Percentiles rank a stretch among this genome's conserved stretches.
Conservation (phyloP, 1,140 invertebrate genomes). For the Leptoteleia sp. region DNA sequence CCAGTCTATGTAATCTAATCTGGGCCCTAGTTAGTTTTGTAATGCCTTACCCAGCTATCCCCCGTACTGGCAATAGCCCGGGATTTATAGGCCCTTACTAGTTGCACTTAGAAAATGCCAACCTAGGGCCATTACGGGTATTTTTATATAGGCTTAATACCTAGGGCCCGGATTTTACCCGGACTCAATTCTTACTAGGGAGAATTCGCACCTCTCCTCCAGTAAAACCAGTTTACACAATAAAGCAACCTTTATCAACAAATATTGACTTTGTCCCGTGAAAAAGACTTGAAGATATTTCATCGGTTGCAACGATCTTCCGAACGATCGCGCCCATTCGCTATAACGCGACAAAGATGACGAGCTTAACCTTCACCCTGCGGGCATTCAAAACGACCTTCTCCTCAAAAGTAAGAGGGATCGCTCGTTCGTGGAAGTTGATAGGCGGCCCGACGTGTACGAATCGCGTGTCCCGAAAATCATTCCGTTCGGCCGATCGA, state of each 20-base stretch:
- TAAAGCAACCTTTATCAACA: constrained; percentile 3
- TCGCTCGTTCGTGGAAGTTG: background rate
- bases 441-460: constrained; percentile 16
- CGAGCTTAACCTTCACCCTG: constrained; percentile 49
- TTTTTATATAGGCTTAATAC: too few species aligned
- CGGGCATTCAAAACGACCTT: constrained; percentile 18
- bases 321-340: constrained; percentile 15
- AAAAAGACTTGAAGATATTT: constrained; percentile 17
- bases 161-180: too few species aligned
- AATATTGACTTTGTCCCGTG: constrained; percentile 28
- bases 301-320: constrained; percentile 25
- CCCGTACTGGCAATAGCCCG: too few species aligned
- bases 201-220: too few species aligned
- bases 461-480: constrained; percentile 51
- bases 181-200: too few species aligned
- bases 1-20: too few species aligned
- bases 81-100: too few species aligned
- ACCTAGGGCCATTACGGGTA: too few species aligned
- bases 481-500: constrained; percentile 14
- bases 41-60: too few species aligned
- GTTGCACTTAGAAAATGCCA: too few species aligned
- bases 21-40: too few species aligned
- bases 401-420: background rate
- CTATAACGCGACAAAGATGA: constrained; percentile 15
- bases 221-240: background rate